phyloP scores from a whole-genome alignment of 2,113 vertebrate species.

The Heptranchias perlo region DNA sequence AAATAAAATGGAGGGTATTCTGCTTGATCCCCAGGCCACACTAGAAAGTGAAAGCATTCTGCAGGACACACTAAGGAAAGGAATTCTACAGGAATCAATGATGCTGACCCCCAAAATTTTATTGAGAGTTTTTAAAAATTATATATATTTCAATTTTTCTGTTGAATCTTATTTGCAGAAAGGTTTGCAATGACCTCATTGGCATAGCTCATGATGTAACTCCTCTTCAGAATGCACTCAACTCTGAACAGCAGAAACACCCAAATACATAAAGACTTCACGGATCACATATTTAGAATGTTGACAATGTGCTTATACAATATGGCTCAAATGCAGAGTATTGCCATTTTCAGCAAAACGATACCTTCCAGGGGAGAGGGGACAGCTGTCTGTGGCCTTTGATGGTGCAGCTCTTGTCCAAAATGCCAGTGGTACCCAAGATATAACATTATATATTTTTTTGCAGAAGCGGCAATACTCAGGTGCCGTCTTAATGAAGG shows the following conservation, averaged over 20 bases:
- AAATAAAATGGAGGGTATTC: no score
- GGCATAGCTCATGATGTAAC: neutral
- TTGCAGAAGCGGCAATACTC: neutral
- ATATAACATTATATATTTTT: neutral
- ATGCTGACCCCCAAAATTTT: no score
- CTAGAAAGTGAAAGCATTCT: no score
- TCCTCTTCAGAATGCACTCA: neutral
- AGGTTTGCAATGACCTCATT: no score
- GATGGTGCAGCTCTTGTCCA: neutral
- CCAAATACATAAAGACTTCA: neutral
- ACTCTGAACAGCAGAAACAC: neutral
- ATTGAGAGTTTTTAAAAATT: no score
- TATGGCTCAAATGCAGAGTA: neutral
- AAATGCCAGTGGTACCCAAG: neutral
- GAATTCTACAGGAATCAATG: no score
- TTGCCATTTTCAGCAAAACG: neutral
- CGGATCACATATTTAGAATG: neutral
- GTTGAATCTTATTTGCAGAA: no score
- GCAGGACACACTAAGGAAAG: no score
- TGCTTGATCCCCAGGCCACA: no score
- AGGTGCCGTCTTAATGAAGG: neutral
- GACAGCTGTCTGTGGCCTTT: neutral
- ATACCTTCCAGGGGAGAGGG: neutral
- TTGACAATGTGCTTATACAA: neutral
- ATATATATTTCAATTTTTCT: no score